Conservation (phyloP, 1,140 invertebrate species). For the Gonatopus flavifemur region DNA sequence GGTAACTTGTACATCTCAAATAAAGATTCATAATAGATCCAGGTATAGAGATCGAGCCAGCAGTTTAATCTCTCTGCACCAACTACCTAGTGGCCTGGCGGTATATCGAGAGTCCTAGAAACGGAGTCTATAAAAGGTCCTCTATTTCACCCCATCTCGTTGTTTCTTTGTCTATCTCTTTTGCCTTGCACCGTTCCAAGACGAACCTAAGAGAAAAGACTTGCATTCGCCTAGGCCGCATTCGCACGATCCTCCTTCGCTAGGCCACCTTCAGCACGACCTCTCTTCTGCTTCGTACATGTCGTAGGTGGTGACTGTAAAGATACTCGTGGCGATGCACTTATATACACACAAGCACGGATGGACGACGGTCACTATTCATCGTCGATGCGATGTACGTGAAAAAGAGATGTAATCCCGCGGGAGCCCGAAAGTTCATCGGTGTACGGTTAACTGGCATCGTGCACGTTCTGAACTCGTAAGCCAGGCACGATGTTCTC, state of each 20-base stretch:
- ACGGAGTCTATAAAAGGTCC: conserved; percentile 34
- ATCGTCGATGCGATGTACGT: conserved; percentile 23
- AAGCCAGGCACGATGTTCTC: conserved; percentile 13
- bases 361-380: conserved; percentile 33
- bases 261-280: conserved; percentile 53
- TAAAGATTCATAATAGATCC: too few species aligned
- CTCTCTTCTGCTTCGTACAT: conserved; percentile 36
- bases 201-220: too few species aligned
- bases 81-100: too few species aligned
- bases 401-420: too few species aligned
- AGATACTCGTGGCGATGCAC: conserved; percentile 2
- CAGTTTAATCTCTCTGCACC: too few species aligned
- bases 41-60: too few species aligned
- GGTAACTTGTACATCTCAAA: too few species aligned
- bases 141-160: conserved; percentile 8
- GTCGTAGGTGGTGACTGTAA: conserved; percentile 30
- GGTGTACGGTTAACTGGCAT: conserved; percentile 35
- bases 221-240: conserved; percentile 34
- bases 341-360: neutral
- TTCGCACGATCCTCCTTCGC: conserved; percentile 55
- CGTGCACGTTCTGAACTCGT: too few species aligned
- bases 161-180: conserved; percentile 8
- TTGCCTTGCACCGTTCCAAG: conserved; percentile 24
- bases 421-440: conserved; percentile 37
- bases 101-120: conserved; percentile 35